These are phyloP conservation scores for Prinia subflava DNA, from an alignment of 2,113 vertebrate genomes.

Conservation along the genomic window DNA sequence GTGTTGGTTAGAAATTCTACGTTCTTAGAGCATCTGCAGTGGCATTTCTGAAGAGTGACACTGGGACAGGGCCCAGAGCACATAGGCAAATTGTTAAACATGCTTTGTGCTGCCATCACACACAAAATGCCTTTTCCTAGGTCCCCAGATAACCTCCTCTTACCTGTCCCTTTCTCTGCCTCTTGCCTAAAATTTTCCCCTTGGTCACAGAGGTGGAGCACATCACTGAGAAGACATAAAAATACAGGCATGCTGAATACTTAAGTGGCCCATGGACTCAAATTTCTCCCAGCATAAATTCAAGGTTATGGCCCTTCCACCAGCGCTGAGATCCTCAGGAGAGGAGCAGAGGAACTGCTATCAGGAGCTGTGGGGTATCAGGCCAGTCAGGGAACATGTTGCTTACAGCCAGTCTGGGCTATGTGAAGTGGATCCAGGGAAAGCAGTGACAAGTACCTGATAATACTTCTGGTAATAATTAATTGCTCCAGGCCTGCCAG, in stretches of 20 bases:
- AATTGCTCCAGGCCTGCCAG: slow-evolving; percentile 4
- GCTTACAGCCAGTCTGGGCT: not conserved
- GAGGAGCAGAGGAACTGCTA: not conserved
- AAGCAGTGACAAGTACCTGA: slow-evolving; percentile 16
- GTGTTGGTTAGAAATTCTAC: not conserved
- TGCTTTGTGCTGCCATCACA: not conserved
- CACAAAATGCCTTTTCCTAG: not conserved
- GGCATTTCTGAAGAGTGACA: not conserved
- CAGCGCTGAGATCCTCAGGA: not conserved
- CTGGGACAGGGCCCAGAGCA: not conserved
- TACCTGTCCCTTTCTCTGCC: not conserved
- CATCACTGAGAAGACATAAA: not conserved
- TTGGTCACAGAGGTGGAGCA: not conserved
- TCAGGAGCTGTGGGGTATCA: not conserved
- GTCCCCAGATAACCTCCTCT: not conserved
- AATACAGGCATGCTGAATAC: not conserved
- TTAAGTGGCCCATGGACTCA: not conserved
- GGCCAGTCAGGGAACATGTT: not conserved
- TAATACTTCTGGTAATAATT: slow-evolving; percentile 34
- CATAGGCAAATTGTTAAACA: not conserved
- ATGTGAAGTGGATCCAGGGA: slow-evolving; percentile 2
- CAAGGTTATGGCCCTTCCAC: not conserved
- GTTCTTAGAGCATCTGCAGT: not conserved
- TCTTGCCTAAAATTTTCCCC: not conserved
- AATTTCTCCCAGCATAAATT: not conserved